Evolutionary conservation across 2,113 vertebrate genomes (phyloP).

Genomic region (Larimichthys polyactis): DNA sequence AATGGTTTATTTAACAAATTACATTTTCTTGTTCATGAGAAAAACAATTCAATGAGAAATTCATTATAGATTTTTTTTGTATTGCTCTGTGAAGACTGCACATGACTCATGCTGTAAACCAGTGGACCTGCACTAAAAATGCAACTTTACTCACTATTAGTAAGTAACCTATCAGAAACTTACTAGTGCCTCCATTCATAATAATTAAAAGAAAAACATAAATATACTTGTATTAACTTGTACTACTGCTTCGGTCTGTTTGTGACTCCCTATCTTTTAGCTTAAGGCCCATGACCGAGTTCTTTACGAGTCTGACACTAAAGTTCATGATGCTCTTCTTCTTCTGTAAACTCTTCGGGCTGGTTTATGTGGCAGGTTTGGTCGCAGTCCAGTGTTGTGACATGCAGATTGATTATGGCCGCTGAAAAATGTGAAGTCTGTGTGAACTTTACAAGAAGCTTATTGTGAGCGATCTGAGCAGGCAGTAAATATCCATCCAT

Average conservation of each 20-base stretch:
- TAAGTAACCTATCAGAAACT: neutral
- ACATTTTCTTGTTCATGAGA: conserved; percentile 31
- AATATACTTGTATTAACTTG: neutral
- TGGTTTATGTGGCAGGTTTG: neutral
- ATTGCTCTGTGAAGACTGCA: conserved; percentile 37
- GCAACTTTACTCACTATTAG: neutral
- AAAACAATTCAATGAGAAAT: conserved; percentile 25
- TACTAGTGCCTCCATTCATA: neutral
- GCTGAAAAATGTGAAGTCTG: neutral
- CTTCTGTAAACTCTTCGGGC: neutral
- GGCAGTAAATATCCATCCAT: neutral
- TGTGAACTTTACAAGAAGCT: neutral
- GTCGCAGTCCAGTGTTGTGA: neutral
- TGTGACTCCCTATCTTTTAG: neutral
- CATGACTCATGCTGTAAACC: conserved; percentile 14
- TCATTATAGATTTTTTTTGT: neutral
- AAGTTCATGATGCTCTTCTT: neutral
- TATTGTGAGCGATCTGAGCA: neutral
- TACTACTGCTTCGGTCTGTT: neutral
- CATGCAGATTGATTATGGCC: neutral
- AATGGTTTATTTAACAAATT: conserved; percentile 35
- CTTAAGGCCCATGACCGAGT: too few species aligned
- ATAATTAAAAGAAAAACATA: conserved; percentile 3
- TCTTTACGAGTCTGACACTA: neutral
- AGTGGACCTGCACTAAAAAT: conserved; percentile 4